Evolutionary conservation across 2,888 invertebrate species (phyloP).

Genomic region (Spialia ferax): DNA sequence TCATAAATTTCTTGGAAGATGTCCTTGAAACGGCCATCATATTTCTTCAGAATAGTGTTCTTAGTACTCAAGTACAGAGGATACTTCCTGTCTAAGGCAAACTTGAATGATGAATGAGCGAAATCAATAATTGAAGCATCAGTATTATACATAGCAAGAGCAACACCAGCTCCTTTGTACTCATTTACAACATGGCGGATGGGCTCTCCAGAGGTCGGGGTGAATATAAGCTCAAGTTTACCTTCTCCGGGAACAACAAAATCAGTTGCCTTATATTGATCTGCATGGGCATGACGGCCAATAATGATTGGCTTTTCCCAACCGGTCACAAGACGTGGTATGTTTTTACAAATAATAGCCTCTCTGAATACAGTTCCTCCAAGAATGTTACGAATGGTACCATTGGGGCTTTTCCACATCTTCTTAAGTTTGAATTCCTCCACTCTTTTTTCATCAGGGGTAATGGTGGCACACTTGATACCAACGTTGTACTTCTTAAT

Average conservation of each 20-base stretch:
- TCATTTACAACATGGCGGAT: constrained; percentile 93
- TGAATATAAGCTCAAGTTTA: constrained; percentile 94
- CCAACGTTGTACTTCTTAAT: constrained; percentile 99
- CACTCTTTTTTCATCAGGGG: constrained; percentile 98
- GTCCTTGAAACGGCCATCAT: constrained; percentile 98
- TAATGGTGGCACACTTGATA: constrained; percentile 99
- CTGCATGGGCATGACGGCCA: constrained; percentile 99
- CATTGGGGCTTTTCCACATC: constrained; percentile 97
- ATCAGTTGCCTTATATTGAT: constrained; percentile 99
- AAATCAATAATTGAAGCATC: constrained; percentile 97
- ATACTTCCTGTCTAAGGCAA: constrained; percentile 93
- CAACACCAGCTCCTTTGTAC: constrained; percentile 95
- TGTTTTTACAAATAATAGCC: constrained; percentile 96
- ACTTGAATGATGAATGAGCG: constrained; percentile 98
- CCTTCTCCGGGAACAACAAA: constrained; percentile 97
- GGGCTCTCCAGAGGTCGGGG: constrained; percentile 88
- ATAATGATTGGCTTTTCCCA: constrained; percentile 99
- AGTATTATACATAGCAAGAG: constrained; percentile 98
- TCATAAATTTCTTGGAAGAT: constrained; percentile 98
- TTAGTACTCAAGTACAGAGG: constrained; percentile 98
- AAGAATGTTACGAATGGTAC: constrained; percentile 95
- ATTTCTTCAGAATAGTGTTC: constrained; percentile 98
- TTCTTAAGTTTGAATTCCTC: constrained; percentile 95
- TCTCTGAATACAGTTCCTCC: constrained; percentile 95
- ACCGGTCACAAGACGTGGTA: constrained; percentile 97